Evolutionary conservation across 1,140 invertebrate species (phyloP).

Genomic region (Microplitis demolitor): DNA sequence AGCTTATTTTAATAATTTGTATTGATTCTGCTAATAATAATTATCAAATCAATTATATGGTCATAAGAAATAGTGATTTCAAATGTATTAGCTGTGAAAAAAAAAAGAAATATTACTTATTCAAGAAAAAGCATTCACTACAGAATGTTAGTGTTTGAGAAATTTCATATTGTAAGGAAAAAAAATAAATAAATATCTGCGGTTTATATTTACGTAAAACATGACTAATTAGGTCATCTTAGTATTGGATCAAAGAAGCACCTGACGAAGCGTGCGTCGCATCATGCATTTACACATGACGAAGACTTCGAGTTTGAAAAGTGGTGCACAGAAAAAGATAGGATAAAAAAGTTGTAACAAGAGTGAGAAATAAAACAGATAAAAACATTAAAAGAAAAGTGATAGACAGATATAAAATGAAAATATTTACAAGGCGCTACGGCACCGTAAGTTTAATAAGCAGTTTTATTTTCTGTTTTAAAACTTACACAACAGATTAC

Average conservation of each 20-base stretch:
- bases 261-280: slow-evolving; percentile 10
- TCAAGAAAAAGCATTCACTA: no score
- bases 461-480: slow-evolving; percentile 12
- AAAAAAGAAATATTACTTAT: neutral
- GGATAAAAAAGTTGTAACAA: neutral
- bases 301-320: neutral
- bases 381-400: neutral
- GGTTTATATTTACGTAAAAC: slow-evolving; percentile 17
- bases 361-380: neutral
- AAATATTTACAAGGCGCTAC: slow-evolving; percentile 5
- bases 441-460: slow-evolving; percentile 6
- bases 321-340: slow-evolving; percentile 2
- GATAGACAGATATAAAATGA: neutral
- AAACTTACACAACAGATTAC: slow-evolving; percentile 16
- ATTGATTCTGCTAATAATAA: no score
- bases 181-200: neutral
- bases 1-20: no score
- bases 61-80: no score
- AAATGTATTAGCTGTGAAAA: no score
- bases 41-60: no score
- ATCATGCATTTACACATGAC: neutral
- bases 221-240: slow-evolving; percentile 23
- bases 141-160: no score
- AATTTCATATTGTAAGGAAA: neutral
- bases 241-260: slow-evolving; percentile 18